Percentiles rank a stretch among this genome's conserved stretches.
Conservation (phyloP, 1,140 invertebrate genomes). For the Probaryconus sp. region DNA sequence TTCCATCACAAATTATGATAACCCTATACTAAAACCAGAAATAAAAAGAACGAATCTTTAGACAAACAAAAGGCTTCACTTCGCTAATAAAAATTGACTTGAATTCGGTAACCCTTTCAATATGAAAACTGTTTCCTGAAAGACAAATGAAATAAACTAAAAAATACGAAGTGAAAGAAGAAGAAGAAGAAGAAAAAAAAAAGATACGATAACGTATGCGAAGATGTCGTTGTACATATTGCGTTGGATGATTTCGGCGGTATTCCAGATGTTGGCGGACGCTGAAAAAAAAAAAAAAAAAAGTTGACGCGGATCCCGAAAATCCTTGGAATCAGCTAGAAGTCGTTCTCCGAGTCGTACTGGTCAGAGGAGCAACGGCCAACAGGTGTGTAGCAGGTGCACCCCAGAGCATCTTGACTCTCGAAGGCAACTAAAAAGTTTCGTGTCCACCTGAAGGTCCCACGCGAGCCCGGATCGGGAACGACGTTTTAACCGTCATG, state of each 20-base stretch:
- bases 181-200: neutral
- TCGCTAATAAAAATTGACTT: no score
- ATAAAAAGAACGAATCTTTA: no score
- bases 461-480: constrained; percentile 56
- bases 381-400: constrained; percentile 67
- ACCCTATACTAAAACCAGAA: no score
- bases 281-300: constrained; percentile 36
- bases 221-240: constrained; percentile 36
- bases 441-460: constrained; percentile 65
- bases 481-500: constrained; percentile 56
- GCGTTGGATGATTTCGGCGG: constrained; percentile 57
- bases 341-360: constrained; percentile 60
- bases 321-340: constrained; percentile 60
- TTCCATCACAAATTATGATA: no score
- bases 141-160: neutral
- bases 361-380: constrained; percentile 55
- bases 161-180: neutral
- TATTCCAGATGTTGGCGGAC: constrained; percentile 58
- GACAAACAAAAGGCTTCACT: no score
- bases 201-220: constrained; percentile 31
- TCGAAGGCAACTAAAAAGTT: constrained; percentile 59
- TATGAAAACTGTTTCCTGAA: constrained; percentile 10
- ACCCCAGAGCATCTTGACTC: constrained; percentile 43
- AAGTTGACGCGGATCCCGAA: constrained; percentile 55
- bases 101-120: neutral